Conservation (phyloP, 2,888 invertebrate genomes). For the Minunthozetes semirufus region DNA sequence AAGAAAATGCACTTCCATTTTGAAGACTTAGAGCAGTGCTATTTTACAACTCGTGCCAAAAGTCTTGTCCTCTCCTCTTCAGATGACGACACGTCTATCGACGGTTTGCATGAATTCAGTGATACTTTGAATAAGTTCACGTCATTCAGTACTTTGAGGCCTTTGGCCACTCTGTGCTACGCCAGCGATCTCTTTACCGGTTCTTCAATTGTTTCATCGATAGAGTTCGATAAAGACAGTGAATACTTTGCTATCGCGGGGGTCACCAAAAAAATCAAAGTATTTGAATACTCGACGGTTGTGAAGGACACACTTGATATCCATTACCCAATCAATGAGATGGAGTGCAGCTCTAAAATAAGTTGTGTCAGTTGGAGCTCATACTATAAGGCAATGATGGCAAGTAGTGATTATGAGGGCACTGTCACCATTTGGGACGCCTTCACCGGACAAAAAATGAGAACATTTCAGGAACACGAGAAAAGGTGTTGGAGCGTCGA, state of each 20-base stretch:
- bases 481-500: constrained; percentile 94
- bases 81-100: constrained; percentile 35
- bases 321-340: constrained; percentile 84
- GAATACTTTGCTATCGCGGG: constrained; percentile 94
- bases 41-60: constrained; percentile 68
- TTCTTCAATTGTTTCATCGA: constrained; percentile 59
- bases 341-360: constrained; percentile 84
- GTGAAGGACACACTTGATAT: constrained; percentile 78
- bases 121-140: constrained; percentile 81
- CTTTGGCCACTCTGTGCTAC: constrained; percentile 79
- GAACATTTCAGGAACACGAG: constrained; percentile 67
- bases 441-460: constrained; percentile 58
- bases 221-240: constrained; percentile 92
- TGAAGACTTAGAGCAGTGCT: constrained; percentile 79
- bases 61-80: constrained; percentile 48
- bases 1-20: constrained; percentile 75
- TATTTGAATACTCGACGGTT: constrained; percentile 76
- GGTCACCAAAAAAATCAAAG: constrained; percentile 86
- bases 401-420: constrained; percentile 90
- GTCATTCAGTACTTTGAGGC: constrained; percentile 66
- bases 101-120: constrained; percentile 58
- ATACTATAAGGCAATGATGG: constrained; percentile 76
- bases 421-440: constrained; percentile 91
- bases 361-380: constrained; percentile 89
- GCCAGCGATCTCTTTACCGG: constrained; percentile 75